phyloP scores from a whole-genome alignment of 2,888 invertebrate genomes.

The Caenorhabditis doughertyi region DNA sequence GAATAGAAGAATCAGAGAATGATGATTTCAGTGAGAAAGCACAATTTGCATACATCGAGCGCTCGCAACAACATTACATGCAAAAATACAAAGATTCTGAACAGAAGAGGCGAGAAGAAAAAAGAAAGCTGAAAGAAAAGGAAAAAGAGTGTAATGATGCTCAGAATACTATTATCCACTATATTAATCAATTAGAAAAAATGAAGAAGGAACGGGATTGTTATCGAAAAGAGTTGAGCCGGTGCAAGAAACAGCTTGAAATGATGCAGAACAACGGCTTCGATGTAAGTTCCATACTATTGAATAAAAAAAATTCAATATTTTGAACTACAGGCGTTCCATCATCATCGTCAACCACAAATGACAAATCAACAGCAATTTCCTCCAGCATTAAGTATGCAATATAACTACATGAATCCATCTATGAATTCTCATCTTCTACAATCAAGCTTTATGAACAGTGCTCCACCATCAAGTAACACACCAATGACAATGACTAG shows the following conservation, averaged over 20 bases:
- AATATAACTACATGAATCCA: conserved; percentile 36
- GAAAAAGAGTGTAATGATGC: conserved; percentile 53
- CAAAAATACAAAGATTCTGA: conserved; percentile 64
- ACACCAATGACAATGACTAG: conserved; percentile 61
- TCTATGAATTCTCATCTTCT: conserved; percentile 36
- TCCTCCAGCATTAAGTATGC: conserved; percentile 27
- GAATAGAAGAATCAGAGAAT: conserved; percentile 63
- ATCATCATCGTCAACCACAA: conserved; percentile 50
- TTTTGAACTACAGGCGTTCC: conserved; percentile 51
- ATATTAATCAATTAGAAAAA: conserved; percentile 59
- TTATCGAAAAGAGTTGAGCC: conserved; percentile 46
- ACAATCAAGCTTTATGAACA: conserved; percentile 32
- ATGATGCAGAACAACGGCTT: conserved; percentile 31
- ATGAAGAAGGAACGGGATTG: conserved; percentile 58
- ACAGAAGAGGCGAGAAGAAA: conserved; percentile 60
- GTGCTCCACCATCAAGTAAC: conserved; percentile 40
- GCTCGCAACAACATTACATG: conserved; percentile 51
- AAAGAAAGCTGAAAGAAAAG: conserved; percentile 54
- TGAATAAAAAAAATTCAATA: not conserved
- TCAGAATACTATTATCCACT: conserved; percentile 46
- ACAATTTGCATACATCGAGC: conserved; percentile 52
- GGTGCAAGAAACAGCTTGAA: conserved; percentile 49
- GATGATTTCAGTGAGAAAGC: conserved; percentile 62
- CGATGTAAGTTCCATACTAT: conserved; percentile 34
- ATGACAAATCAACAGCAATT: conserved; percentile 45